Evolutionary conservation across 2,888 invertebrate genomes (phyloP), one percentile per base, ranked within the genome.

Genomic region (Parnassius mnemosyne): DNA sequence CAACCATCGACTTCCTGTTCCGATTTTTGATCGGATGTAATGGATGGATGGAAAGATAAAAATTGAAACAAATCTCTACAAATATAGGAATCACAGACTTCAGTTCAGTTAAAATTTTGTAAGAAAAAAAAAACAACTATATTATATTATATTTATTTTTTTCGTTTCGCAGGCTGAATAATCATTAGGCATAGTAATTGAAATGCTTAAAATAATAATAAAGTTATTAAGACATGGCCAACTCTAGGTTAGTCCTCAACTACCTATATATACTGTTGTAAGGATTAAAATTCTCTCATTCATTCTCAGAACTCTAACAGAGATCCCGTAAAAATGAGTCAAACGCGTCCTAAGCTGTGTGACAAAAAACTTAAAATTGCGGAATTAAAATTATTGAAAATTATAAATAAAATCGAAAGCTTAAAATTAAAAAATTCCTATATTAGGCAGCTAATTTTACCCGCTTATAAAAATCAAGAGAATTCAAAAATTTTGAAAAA

Each of bases 281-380:
- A 64, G 60, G 58, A 53, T 63, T 42, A 64, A 65, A 69, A 54
- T 70, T 68, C 66, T 73, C 72, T 72, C 80, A 86, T 71, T 81
- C 61, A 34, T 43, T 63, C 53, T 42, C 62, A 64, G 57, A 59
- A 66, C 47, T 51, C 44, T 60, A 16, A 60, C 64, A 53, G 61
- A 64, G 46, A 34, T 49, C 16, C 13, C 44, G 44, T 41, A 58
- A 76, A 74, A 65, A 88, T 87, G 88, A 77, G 66, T 60, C 71
- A 71, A 62, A 67, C 70, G n/a, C 73, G 70, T 11, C 63, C 69
- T 1, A 89, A 85, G 72, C 66, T 72, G 3, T 80, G 79, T 47
- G 84, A 87, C 1, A 89, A 87, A 71, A 87, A 83, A 68, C 61
- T 77, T 3, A 91, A 89, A 83, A 68, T 71, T 0, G 85, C 87